Percentiles rank a stretch among this genome's conserved stretches.
Conservation (phyloP, 2,888 invertebrate species). For the Phortica magna region DNA sequence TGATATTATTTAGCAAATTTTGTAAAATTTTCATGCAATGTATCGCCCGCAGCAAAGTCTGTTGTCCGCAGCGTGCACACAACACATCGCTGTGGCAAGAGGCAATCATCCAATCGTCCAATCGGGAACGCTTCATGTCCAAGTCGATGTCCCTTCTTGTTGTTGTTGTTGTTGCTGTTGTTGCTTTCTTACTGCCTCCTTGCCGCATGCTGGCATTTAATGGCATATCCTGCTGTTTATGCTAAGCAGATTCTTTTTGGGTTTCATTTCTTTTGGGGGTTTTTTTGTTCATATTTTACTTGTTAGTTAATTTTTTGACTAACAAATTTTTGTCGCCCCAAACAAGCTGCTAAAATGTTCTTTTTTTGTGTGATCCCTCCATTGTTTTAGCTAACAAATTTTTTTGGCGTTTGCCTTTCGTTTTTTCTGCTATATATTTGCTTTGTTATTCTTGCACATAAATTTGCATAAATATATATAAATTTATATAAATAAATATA, state of each 20-base stretch:
- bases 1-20: constrained; percentile 34
- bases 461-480: constrained; percentile 19
- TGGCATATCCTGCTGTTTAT: constrained; percentile 17
- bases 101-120: too few relatives aligned
- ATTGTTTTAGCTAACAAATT: not conserved
- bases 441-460: not conserved
- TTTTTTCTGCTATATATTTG: constrained; percentile 3
- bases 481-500: not conserved
- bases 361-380: not conserved
- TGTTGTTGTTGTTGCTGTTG: not conserved
- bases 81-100: not conserved
- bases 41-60: not conserved
- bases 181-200: not conserved
- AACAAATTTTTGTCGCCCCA: constrained; percentile 22
- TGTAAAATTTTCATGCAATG: constrained; percentile 23
- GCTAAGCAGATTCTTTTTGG: constrained; percentile 17
- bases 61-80: too few relatives aligned
- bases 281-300: constrained; percentile 7
- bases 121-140: not conserved
- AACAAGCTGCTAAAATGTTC: not conserved
- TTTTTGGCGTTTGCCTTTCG: not conserved
- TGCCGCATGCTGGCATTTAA: constrained; percentile 3
- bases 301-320: constrained; percentile 27
- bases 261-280: not conserved
- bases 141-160: not conserved